These are phyloP conservation scores for Stegodyphus dumicola DNA, from an alignment of 1,140 invertebrate genomes.

Conservation along the genomic window DNA sequence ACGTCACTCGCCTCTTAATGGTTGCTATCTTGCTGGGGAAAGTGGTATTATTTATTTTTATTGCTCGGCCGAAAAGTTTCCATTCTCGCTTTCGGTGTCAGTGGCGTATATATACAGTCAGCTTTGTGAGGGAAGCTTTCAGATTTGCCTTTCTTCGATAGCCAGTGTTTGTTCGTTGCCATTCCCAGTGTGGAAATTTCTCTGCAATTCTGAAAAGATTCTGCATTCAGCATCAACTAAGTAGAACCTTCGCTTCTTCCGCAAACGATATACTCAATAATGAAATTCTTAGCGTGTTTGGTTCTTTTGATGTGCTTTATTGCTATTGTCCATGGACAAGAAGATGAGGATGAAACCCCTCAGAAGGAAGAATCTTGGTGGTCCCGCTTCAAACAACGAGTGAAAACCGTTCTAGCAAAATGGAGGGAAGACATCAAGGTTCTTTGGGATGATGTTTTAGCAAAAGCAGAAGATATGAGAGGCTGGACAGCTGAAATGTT, in stretches of 20 bases:
- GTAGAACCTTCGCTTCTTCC: background rate
- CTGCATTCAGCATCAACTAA: background rate
- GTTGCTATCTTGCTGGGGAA: background rate
- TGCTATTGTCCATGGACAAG: background rate
- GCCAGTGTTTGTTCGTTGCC: background rate
- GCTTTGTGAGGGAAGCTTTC: background rate
- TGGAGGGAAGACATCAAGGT: conserved; percentile 46
- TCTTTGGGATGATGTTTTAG: conserved; percentile 46
- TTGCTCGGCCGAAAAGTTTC: background rate
- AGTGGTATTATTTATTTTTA: background rate
- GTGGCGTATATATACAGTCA: background rate
- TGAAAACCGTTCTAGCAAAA: conserved; percentile 16
- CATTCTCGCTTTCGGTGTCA: conserved; percentile 4
- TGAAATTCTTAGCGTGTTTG: background rate
- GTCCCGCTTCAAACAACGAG: conserved; percentile 21
- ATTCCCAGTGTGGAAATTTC: background rate
- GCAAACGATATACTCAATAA: background rate
- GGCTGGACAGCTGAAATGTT: conserved; percentile 41
- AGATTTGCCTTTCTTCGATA: background rate
- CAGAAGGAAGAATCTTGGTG: conserved; percentile 43
- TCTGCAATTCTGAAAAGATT: background rate
- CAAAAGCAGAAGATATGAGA: conserved; percentile 43
- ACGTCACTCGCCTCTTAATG: background rate
- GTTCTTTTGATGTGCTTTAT: background rate
- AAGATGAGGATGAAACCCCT: background rate